phyloP scores from a whole-genome alignment of 2,888 invertebrate genomes.

The Caenorhabditis sinica region DNA sequence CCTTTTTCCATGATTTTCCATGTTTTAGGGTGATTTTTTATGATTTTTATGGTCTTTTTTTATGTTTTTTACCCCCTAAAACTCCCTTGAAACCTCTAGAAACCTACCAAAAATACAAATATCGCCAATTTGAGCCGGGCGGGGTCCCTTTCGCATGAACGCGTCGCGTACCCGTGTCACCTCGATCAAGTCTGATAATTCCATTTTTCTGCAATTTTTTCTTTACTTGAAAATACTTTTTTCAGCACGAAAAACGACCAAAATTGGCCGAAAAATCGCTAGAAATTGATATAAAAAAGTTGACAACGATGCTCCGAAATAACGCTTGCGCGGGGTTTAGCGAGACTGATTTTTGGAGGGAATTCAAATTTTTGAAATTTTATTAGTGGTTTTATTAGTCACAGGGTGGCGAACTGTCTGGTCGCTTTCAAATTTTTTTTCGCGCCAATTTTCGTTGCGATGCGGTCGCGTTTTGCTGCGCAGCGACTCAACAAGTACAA shows the following conservation, averaged over 20 bases:
- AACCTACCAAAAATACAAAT: constrained; percentile 77
- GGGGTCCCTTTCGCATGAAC: constrained; percentile 79
- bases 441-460: neutral
- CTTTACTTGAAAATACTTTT: neutral
- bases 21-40: too few species aligned
- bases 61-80: neutral
- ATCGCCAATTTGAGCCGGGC: constrained; percentile 77
- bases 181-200: constrained; percentile 81
- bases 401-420: neutral
- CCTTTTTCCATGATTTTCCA: too few species aligned
- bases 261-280: neutral
- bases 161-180: constrained; percentile 80
- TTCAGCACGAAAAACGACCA: neutral
- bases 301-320: constrained; percentile 23
- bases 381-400: neutral
- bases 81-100: neutral
- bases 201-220: constrained; percentile 73
- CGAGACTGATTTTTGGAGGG: constrained; percentile 9
- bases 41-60: neutral
- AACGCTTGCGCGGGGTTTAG: neutral
- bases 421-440: too few species aligned
- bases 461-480: too few species aligned
- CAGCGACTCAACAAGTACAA: too few species aligned
- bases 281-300: constrained; percentile 1
- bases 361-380: neutral